A percentile compares a stretch with the other conserved stretches of the same genome.
Evolutionary conservation across 1,140 invertebrate genomes (phyloP).

Genomic region (Conus betulinus): DNA sequence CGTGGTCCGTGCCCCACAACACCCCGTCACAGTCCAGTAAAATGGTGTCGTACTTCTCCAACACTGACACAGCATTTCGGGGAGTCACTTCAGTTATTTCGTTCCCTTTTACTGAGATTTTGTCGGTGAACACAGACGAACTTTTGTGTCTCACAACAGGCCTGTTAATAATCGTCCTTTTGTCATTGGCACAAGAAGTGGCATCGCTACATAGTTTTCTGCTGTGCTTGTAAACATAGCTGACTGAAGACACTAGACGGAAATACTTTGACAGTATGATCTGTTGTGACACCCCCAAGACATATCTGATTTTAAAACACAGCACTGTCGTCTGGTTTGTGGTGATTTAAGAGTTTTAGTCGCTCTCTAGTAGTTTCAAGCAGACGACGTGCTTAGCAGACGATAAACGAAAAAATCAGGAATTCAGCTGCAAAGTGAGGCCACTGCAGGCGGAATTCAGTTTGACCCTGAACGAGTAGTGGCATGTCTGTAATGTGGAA

Average conservation of each 20-base stretch:
- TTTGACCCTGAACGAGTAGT: too few species aligned
- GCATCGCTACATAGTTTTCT: background rate
- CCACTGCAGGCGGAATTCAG: too few species aligned
- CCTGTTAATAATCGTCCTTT: background rate
- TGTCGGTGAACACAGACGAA: background rate
- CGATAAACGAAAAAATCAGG: background rate
- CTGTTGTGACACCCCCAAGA: background rate
- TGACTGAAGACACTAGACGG: background rate
- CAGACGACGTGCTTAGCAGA: background rate
- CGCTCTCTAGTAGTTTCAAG: background rate
- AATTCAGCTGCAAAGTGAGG: too few species aligned
- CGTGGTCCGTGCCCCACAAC: slow-evolving; percentile 62
- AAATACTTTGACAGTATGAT: background rate
- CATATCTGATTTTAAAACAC: background rate
- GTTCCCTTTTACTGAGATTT: background rate
- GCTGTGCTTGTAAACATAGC: background rate
- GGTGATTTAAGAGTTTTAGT: background rate
- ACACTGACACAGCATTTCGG: slow-evolving; percentile 36
- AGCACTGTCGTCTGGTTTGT: background rate
- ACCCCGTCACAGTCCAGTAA: slow-evolving; percentile 68
- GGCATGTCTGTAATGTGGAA: too few species aligned
- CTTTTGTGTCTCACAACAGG: background rate
- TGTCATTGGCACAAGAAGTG: background rate
- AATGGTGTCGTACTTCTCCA: slow-evolving; percentile 62
- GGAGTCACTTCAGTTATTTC: slow-evolving; percentile 9